Base-by-base conservation (phyloP, 1,140 invertebrate species). In the Achatina immaculata region DNA sequence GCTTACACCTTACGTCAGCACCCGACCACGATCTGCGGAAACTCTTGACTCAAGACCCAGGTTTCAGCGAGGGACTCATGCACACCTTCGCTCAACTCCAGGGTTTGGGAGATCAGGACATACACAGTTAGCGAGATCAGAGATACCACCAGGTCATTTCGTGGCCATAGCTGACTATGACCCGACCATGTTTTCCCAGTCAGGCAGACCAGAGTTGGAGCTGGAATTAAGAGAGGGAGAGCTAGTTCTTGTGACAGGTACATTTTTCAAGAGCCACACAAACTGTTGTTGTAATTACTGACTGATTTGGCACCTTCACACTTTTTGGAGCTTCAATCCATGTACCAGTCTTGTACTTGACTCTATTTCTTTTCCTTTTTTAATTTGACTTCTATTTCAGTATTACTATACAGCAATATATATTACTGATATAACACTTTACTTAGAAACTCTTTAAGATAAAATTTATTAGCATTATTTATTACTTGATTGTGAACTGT, bases 211-310 rank as follows among this genome's bases (percentile, higher is more conserved):
- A 31, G 45, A 80, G 3, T 80, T 87, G 48, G 88, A 90, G 69
- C 51, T 89, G n/a, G 45, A 78, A 34, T 77, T 90, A 11, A 84
- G 80, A 43, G 87, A 90, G 74, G 88, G 87, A 73, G 85, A 90
- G 80, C 71, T 80, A 21, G 87, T 90, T 24, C 79, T 68, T 14
- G 82, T 89, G 9, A 83, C 83, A 81, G 89, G 88, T 89, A 55
- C 81, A 80, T 69, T 36, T 28, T n/a, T 42, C 24, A 40, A 31
- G 24, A 31, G 43, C 0, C 51, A 38, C 28, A 21, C 24, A 9
- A 7, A 0, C 31, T 42, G 7, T 36, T 55, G 48, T 21, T 55
- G 16, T 55, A 55, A 24, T 55, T 55, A 21, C 48, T 55, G 1
- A 21, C 24, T n/a, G n/a, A n/a, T n/a, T n/a, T n/a, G n/a, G n/a